Percentiles rank a stretch among this genome's conserved stretches.
These are phyloP conservation scores for Latrodectus hesperus DNA, from an alignment of 2,888 invertebrate species.

Conservation along the genomic window DNA sequence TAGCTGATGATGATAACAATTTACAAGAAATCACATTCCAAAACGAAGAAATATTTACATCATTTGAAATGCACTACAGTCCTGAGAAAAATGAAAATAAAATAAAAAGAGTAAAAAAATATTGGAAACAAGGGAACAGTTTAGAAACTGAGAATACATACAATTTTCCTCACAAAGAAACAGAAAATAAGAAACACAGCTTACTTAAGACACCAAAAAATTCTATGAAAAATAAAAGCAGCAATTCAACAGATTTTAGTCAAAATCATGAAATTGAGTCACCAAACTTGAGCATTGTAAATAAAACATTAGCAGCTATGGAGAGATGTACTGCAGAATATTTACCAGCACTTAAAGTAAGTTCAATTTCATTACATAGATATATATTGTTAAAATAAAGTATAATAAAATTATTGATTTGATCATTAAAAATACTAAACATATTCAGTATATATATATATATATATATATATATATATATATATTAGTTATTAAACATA, in stretches of 20 bases:
- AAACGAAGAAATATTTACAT: neutral
- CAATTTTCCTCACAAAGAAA: neutral
- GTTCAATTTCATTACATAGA: neutral
- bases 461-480: too few relatives aligned
- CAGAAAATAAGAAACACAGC: neutral
- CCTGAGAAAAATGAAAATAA: too few relatives aligned
- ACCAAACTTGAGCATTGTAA: conserved; percentile 31
- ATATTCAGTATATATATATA: too few relatives aligned
- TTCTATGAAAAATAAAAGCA: neutral
- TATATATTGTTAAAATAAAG: too few relatives aligned
- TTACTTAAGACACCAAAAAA: neutral
- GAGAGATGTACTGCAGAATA: conserved; percentile 13
- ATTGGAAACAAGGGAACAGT: too few relatives aligned
- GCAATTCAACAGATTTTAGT: neutral
- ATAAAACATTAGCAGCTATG: conserved; percentile 39
- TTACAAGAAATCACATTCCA: neutral
- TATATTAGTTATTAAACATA: too few relatives aligned
- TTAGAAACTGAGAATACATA: neutral
- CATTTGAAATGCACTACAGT: too few relatives aligned
- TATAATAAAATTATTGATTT: too few relatives aligned
- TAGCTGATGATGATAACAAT: neutral
- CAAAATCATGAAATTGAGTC: neutral
- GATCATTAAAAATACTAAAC: too few relatives aligned
- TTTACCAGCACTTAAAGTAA: conserved; percentile 2
- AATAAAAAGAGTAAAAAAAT: too few relatives aligned